Percentiles rank a stretch among this genome's conserved stretches.
Evolutionary conservation across 2,888 invertebrate genomes (phyloP).

Genomic region (Apamea sordens): DNA sequence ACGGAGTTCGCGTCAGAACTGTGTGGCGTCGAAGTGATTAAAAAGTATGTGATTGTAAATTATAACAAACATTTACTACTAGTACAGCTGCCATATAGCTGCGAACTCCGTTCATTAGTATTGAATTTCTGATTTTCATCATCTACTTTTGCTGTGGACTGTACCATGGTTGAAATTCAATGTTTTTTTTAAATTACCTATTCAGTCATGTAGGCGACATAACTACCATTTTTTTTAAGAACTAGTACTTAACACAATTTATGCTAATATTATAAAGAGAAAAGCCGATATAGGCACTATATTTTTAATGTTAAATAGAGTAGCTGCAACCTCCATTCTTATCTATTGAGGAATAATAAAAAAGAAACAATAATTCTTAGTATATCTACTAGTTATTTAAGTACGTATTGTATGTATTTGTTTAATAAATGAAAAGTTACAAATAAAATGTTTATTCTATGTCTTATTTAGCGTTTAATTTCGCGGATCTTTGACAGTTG

Average conservation of each 20-base stretch:
- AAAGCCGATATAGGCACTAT: background rate
- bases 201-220: background rate
- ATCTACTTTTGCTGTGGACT: too few species aligned
- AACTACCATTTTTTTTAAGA: background rate
- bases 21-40: too few species aligned
- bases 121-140: too few species aligned
- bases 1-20: too few species aligned
- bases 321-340: conserved; percentile 4
- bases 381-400: background rate
- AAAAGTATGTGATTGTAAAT: too few species aligned
- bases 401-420: conserved; percentile 15
- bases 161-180: background rate
- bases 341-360: background rate
- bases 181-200: background rate
- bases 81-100: too few species aligned
- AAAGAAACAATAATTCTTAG: background rate
- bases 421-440: conserved; percentile 24
- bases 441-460: conserved; percentile 46
- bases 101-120: too few species aligned
- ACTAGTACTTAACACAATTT: background rate
- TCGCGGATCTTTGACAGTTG: too few species aligned
- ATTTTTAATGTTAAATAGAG: background rate
- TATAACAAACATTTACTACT: too few species aligned
- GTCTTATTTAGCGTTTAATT: conserved; percentile 25
- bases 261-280: background rate